Evolutionary conservation across 2,113 vertebrate species (phyloP), one percentile per base, ranked within the genome.

Genomic region (Setophaga coronata): DNA sequence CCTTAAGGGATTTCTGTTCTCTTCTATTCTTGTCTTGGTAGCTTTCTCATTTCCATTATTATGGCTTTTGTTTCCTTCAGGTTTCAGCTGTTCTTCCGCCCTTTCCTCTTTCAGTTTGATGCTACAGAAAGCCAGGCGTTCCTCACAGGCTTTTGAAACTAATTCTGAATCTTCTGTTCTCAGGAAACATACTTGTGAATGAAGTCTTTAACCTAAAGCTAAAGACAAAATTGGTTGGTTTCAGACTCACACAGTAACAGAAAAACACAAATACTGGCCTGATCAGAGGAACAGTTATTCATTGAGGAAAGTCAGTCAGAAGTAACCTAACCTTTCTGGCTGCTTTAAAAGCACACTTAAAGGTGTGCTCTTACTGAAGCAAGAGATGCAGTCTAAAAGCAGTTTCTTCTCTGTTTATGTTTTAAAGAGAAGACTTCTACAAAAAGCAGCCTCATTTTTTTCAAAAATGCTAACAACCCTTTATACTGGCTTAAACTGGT

Each of bases 1-100:
- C 92, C 86, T 94, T 72, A 89, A 87, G 82, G 53, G 76, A 92
- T 87, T 93, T 89, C 89, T 84, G 67, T 89, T 96, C 71, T 66
- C 56, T 90, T 86, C 81, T 92, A 62, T 91, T 88, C 64, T 58
- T 86, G 57, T 64, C 47, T 77, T 50, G 25, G 48, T 95, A 92
- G 71, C 74, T 78, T 83, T 93, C 76, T 93, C 65, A 83, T 69
- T 91, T 96, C 61, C 53, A 79, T 81, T 89, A 87, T 60, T 45
- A 89, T 8, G 0, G 9, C 69, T 90, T 84, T 92, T 66, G 60
- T 77, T 93, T 96, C 91, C 76, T 86, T 90, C 80, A 79, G 21
- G 18, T 95, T 93, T 88, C 77, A 82, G 53, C 43, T 90, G 43
- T 61, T 96, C 71, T 79, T 86, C 60, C 92, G 47, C 64, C 51